Base-by-base conservation (phyloP, 2,113 vertebrate species). In the Pionites leucogaster region DNA sequence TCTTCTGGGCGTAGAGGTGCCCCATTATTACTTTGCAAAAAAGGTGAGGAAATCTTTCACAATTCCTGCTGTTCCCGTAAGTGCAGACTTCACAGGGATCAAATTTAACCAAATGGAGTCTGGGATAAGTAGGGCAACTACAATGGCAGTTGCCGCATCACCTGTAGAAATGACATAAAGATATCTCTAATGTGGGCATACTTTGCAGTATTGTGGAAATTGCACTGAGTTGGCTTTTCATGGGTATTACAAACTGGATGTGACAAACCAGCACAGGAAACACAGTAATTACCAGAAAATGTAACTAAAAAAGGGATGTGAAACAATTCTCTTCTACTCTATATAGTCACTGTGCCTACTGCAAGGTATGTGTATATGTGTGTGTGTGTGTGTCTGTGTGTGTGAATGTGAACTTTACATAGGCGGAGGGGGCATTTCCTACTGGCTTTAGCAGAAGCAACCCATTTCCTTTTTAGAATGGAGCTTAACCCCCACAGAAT, bases 1-100 rank as follows among this genome's bases (percentile, higher is more conserved):
- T 22, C 98, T 99, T 37, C 98, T 99, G 28, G 99, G 99, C 42
- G 90, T 99, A 35, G 98, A 99, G 65, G 99, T 99, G 44, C 99
- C 99, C 22, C 98, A 99, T 92, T 99, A 99, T 90, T 99, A 99
- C 97, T 99, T 99, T 95, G 98, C 98, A 41, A 99, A 98, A 97
- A 99, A 99, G 99, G 99, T 99, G 94, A 47, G 97, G 33, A 39
- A 13, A 49, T 82, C 27, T 33, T 67, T 53, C 60, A 52, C 27
- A 42, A 10, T 52, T 67, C 49, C 11, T 70, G 72, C 47, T 25
- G 10, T 63, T 82, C 46, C 37, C 7, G 2, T 19, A 74, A 60
- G 15, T 70, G 69, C 19, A 62, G 10, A 37, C 11, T 67, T 92
- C 4, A 7, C 9, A 39, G 41, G 13, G 27, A 20, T 53, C 52